These are phyloP conservation scores for Myiozetetes cayanensis DNA, from an alignment of 2,113 vertebrate species.

Conservation along the genomic window DNA sequence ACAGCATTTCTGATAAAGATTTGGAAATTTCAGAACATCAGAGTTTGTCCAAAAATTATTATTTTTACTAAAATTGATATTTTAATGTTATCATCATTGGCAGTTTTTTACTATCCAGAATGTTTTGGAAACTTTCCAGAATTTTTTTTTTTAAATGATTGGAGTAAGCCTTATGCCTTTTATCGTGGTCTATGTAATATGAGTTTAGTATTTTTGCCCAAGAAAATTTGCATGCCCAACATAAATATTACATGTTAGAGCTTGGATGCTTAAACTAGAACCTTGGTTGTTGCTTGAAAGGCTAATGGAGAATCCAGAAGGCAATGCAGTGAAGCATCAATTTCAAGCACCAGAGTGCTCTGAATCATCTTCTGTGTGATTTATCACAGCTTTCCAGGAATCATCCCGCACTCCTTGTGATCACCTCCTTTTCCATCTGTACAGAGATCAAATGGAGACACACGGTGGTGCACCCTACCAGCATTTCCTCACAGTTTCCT, in stretches of 20 bases:
- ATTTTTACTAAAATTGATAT: not conserved
- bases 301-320: not conserved
- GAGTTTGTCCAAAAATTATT: not conserved
- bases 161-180: not conserved
- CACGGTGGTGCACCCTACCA: not conserved
- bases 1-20: not conserved
- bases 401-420: not conserved
- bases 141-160: too few species aligned
- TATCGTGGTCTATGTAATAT: not conserved
- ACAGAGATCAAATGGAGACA: not conserved
- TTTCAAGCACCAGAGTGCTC: not conserved
- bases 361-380: not conserved
- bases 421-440: not conserved
- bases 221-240: not conserved
- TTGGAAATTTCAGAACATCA: not conserved
- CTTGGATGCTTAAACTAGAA: not conserved
- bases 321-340: not conserved
- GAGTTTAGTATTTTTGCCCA: not conserved
- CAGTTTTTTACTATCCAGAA: not conserved
- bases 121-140: not conserved
- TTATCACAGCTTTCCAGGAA: conserved; percentile 41
- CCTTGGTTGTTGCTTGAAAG: not conserved
- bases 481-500: not conserved
- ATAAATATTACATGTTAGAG: not conserved
- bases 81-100: not conserved